Base-by-base conservation (phyloP, 2,888 invertebrate genomes). In the Troides oblongomaculatus region DNA sequence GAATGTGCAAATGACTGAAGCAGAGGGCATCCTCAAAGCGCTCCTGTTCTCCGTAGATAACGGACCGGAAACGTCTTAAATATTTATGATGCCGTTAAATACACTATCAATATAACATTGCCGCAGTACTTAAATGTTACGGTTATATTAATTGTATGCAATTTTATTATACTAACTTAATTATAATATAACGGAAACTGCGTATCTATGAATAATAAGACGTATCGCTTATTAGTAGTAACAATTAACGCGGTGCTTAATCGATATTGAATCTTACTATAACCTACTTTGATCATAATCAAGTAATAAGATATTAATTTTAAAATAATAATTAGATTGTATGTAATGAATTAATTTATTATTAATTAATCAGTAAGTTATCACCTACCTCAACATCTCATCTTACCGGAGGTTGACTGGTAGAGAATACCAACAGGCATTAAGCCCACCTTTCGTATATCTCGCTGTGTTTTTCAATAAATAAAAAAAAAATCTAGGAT, bases 31-130 rank as follows among this genome's bases (percentile, higher is more conserved):
- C 50, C 39, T 17, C 36, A 56, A 69, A 69, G 36, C 64, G 43
- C n/a, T 61, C 8, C 18, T 69, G 69, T 39, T 57, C 18, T 36
- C 57, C 36, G 23, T 57, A 46, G 69, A 66, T 69, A 69, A 66
- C 58, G 58, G 50, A 43, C 61, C n/a, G 62, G 57, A 25, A 17
- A 23, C 61, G 58, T 58, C 57, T 25, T 69, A 69, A 69, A 69
- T 69, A 66, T 66, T 66, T 62, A 69, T 21, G 56, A 59, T 30
- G 25, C 65, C 65, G 46, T 65, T 69, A 57, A 36, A 46, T 43
- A 50, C 43, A 50, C 59, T 68, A 64, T 63, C 58, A 21, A 68
- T 58, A 63, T 21, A 12, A 21, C 50, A 62, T 43, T 18, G 36
- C 7, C 17, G 4, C 50, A 60, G 64, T 43, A 12, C 21, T 62